Conservation (phyloP, 2,797 vertebrate species). For the Aulostomus chinensis region DNA sequence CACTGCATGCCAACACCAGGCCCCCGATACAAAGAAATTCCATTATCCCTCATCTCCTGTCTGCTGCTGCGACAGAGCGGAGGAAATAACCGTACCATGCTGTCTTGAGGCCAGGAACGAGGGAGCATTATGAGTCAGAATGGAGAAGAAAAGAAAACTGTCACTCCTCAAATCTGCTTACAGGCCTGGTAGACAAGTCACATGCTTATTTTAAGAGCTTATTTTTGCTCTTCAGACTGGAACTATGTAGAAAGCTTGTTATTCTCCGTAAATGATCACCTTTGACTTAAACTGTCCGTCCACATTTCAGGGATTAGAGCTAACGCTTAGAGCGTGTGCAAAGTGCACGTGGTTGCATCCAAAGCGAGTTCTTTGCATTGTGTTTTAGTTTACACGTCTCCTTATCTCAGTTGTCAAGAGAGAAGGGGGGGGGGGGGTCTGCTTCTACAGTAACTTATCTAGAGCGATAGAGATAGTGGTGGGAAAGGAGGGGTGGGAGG, state of each 20-base stretch:
- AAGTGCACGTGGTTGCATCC: conserved; percentile 31
- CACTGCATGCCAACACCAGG: conserved; percentile 38
- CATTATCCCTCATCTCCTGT: conserved; percentile 64
- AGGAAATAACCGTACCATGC: conserved; percentile 53
- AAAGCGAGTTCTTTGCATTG: conserved; percentile 44
- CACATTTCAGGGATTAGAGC: conserved; percentile 26
- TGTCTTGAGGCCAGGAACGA: conserved; percentile 52
- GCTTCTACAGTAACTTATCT: conserved; percentile 63
- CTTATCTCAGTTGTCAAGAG: conserved; percentile 68
- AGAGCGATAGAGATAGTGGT: conserved; percentile 58
- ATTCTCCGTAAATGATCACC: not conserved
- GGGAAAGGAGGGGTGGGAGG: conserved; percentile 64
- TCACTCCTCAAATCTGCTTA: conserved; percentile 60
- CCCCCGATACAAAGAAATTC: conserved; percentile 57
- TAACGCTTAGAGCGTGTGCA: conserved; percentile 31
- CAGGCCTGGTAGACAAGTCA: conserved; percentile 46
- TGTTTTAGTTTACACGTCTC: conserved; percentile 55
- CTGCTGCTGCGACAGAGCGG: conserved; percentile 47
- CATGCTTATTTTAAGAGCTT: conserved; percentile 67
- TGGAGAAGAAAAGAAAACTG: conserved; percentile 60
- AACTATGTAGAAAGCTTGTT: no score
- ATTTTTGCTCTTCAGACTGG: no score
- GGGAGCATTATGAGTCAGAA: conserved; percentile 69
- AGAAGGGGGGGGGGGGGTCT: conserved; percentile 44
- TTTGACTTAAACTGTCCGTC: conserved; percentile 10